Evolutionary conservation across 2,797 vertebrate species (phyloP), one percentile per base, ranked within the genome.

Genomic region (Ptychadena robeensis): DNA sequence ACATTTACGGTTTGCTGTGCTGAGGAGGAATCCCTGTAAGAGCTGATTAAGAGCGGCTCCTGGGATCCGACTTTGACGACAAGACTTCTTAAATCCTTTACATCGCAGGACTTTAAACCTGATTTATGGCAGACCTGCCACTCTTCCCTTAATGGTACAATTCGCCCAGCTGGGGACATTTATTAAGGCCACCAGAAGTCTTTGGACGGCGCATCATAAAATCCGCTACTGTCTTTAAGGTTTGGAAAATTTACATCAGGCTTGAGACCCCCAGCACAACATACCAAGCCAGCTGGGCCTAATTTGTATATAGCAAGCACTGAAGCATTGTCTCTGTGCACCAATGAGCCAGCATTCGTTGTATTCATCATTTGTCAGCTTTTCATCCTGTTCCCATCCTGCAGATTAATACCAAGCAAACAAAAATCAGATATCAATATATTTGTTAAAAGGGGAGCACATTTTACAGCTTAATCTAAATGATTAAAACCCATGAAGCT

Each of bases 61-160:
- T 70, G 77, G 77, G 82, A 70, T 34, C 77, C 38, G 64, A 70
- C 73, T 80, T 75, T 80, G 64, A 64, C 64, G 61, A 75, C 27
- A 57, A 80, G 65, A 80, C 71, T 80, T 75, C 65, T 61, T 84
- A 80, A 80, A 84, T 84, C 77, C 82, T 84, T 73, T 80, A 44
- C 71, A 63, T 75, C 30, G 35, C 66, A 35, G 63, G 71, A 64
- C 77, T 80, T 53, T 84, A 80, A 74, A 84, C 27, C 30, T 84
- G 76, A 84, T 84, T 84, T 84, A 84, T 57, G 31, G 64, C 40
- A 65, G 78, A 32, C 34, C 40, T 69, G 61, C 70, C 71, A 18
- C 31, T 57, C 77, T 83, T 59, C 31, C 65, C 69, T 57, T 78
- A 35, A 44, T 76, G n/a, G 48, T n/a, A 37, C 27, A 37, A 64